These are phyloP conservation scores for Sphaerophoria rueppellii DNA, from an alignment of 2,888 invertebrate species.

Conservation along the genomic window DNA sequence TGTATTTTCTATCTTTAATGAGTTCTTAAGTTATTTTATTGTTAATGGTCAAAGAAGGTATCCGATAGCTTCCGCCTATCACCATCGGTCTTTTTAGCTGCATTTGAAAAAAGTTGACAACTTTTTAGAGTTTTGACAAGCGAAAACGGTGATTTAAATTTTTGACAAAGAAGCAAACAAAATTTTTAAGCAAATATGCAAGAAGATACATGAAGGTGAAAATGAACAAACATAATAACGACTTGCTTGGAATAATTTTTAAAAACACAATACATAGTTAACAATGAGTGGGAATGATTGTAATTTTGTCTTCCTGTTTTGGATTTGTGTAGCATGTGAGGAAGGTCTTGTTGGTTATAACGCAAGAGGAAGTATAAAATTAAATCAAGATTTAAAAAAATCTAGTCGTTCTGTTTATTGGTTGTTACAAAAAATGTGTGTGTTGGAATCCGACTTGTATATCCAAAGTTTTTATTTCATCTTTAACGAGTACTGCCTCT, in stretches of 20 bases:
- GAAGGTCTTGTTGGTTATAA: no score
- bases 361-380: no score
- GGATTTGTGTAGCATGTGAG: no score
- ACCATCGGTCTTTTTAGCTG: slow-evolving; percentile 66
- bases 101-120: slow-evolving; percentile 59
- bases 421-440: no score
- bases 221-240: slow-evolving; percentile 2
- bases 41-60: slow-evolving; percentile 72
- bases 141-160: slow-evolving; percentile 5
- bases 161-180: slow-evolving; percentile 3
- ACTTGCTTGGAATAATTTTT: not conserved
- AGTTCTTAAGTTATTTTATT: slow-evolving; percentile 56
- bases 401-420: no score
- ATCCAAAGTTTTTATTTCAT: no score
- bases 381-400: no score
- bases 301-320: no score
- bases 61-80: slow-evolving; percentile 69
- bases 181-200: not conserved
- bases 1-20: slow-evolving; percentile 52
- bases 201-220: not conserved
- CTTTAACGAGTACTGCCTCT: no score
- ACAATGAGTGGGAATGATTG: no score
- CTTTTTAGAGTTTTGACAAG: not conserved
- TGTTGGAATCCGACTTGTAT: no score
- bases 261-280: no score